Conservation (phyloP, 2,888 invertebrate genomes). For the Sphinx pinastri region DNA sequence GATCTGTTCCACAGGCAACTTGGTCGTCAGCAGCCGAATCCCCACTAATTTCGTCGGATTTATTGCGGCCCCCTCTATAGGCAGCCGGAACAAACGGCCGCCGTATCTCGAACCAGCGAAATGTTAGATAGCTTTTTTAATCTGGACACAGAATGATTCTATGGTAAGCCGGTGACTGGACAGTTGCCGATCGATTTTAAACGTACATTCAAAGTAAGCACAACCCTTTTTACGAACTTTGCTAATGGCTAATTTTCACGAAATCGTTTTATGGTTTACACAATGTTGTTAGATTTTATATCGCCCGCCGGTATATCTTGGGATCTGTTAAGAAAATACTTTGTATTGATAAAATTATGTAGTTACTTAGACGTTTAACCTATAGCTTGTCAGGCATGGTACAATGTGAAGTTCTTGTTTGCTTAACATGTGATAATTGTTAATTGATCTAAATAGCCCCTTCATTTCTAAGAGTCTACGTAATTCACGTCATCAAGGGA, state of each 20-base stretch:
- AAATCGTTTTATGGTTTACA: constrained; percentile 75
- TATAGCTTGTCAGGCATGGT: too few species aligned
- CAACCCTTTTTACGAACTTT: constrained; percentile 15
- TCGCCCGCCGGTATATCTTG: constrained; percentile 75
- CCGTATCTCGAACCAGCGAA: constrained; percentile 11
- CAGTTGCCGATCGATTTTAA: neutral
- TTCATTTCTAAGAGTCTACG: too few species aligned
- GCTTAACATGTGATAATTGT: too few species aligned
- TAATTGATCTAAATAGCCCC: too few species aligned
- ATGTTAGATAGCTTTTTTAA: constrained; percentile 22
- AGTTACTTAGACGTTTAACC: too few species aligned
- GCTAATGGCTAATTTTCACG: constrained; percentile 74
- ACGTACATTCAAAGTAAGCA: neutral
- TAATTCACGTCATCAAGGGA: too few species aligned
- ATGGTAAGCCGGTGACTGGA: constrained; percentile 10
- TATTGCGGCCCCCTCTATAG: constrained; percentile 17
- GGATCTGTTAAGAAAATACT: constrained; percentile 68
- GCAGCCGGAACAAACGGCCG: constrained; percentile 14
- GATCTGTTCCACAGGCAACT: neutral
- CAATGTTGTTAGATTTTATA: constrained; percentile 76
- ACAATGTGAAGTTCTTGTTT: too few species aligned
- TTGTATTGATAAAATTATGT: neutral
- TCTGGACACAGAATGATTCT: constrained; percentile 18
- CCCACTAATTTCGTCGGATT: constrained; percentile 22
- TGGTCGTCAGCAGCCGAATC: constrained; percentile 11